These are phyloP conservation scores for Macrobrachium rosenbergii DNA, from an alignment of 1,140 invertebrate species.

Conservation along the genomic window DNA sequence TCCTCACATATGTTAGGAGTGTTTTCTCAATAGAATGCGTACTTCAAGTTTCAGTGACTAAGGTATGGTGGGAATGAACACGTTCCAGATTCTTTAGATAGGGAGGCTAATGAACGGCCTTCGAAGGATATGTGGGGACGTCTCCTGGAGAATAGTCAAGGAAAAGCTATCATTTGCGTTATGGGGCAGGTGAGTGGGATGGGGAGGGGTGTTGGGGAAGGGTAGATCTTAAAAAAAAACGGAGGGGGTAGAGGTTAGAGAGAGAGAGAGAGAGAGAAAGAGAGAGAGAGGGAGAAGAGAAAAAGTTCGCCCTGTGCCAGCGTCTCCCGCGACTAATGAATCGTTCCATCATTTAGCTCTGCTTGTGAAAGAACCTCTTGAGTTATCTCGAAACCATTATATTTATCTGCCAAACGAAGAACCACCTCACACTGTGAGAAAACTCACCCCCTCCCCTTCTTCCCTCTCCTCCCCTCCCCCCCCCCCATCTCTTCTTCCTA, in stretches of 20 bases:
- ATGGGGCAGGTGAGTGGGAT: too few relatives aligned
- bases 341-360: conserved; percentile 28
- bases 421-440: background rate
- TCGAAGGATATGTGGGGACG: too few relatives aligned
- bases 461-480: background rate
- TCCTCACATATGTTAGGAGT: too few relatives aligned
- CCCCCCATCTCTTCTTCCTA: too few relatives aligned
- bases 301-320: background rate
- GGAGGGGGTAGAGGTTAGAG: too few relatives aligned
- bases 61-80: too few relatives aligned
- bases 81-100: too few relatives aligned
- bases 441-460: background rate
- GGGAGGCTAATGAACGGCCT: too few relatives aligned
- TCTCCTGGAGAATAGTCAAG: background rate
- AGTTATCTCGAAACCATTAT: conserved; percentile 1
- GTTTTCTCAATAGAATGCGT: too few relatives aligned
- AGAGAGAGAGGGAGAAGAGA: conserved; percentile 23
- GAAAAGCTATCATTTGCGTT: background rate
- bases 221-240: background rate
- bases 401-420: background rate
- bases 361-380: conserved; percentile 13
- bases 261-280: conserved; percentile 24
- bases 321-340: conserved; percentile 31
- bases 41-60: too few relatives aligned
- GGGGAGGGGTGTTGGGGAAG: too few relatives aligned